phyloP scores from a whole-genome alignment of 2,797 vertebrate genomes.

The Scyliorhinus canicula region DNA sequence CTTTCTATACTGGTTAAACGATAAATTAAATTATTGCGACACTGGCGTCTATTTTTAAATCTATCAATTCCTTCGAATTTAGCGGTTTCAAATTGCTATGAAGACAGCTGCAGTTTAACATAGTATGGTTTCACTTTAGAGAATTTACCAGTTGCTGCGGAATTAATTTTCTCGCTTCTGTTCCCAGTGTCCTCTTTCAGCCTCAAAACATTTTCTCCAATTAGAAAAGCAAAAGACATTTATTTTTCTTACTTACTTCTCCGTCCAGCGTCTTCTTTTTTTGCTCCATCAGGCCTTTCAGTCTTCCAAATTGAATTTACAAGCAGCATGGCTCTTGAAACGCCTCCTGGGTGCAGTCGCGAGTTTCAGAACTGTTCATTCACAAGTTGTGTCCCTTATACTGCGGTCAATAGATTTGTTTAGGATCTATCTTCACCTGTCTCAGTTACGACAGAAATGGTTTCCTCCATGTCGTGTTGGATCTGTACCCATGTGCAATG shows the following conservation, averaged over 20 bases:
- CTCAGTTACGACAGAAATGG: background rate
- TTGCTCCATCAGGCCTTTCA: background rate
- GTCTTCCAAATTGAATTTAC: background rate
- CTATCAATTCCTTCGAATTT: conserved; percentile 6
- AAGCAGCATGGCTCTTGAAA: background rate
- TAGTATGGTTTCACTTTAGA: background rate
- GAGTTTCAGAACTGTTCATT: conserved; percentile 9
- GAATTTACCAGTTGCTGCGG: background rate
- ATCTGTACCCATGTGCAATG: background rate
- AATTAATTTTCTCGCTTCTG: background rate
- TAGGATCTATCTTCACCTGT: background rate
- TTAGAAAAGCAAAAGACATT: background rate
- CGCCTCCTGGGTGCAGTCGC: background rate
- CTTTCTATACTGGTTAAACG: background rate
- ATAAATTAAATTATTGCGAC: background rate
- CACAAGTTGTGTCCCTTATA: background rate
- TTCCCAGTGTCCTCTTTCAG: background rate
- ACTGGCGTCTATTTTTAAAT: background rate
- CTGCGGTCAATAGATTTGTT: background rate
- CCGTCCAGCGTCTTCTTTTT: background rate
- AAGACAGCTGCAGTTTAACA: background rate
- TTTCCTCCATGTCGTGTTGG: background rate
- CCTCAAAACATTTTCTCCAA: background rate
- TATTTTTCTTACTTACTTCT: conserved; percentile 12
- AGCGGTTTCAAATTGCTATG: background rate